These are phyloP conservation scores for Spinus olivaceus DNA, from an alignment of 2,797 vertebrate genomes.

Conservation along the genomic window DNA sequence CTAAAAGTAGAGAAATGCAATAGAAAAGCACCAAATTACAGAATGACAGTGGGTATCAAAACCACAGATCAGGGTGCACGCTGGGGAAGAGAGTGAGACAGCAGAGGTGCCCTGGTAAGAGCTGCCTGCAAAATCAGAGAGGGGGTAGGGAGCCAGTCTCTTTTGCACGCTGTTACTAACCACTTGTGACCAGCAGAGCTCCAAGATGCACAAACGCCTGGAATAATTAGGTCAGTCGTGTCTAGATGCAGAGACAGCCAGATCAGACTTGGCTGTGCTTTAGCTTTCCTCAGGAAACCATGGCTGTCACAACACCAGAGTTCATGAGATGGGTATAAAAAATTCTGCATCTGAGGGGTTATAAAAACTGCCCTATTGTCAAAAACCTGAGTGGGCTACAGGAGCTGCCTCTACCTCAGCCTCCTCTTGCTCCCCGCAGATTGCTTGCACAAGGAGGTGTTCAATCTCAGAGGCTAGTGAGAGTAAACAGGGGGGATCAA, in stretches of 20 bases:
- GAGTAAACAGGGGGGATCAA: background rate
- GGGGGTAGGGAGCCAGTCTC: background rate
- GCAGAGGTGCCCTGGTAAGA: background rate
- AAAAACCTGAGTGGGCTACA: background rate
- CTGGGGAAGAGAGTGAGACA: background rate
- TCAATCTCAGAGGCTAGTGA: background rate
- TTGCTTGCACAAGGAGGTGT: background rate
- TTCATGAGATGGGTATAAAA: background rate
- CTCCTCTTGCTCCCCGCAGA: background rate
- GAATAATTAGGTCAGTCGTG: slow-evolving; percentile 17
- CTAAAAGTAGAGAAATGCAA: background rate
- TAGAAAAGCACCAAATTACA: background rate
- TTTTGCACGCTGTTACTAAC: background rate
- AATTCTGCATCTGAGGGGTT: background rate
- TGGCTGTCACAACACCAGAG: background rate
- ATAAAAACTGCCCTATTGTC: background rate
- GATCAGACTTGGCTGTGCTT: background rate
- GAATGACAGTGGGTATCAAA: background rate
- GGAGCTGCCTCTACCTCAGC: background rate
- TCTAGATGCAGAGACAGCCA: background rate
- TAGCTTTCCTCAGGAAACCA: background rate
- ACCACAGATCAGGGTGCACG: rapidly evolving
- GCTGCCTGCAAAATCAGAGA: background rate
- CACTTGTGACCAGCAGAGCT: slow-evolving; percentile 6
- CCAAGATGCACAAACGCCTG: background rate